Evolutionary conservation across 2,888 invertebrate species (phyloP), one percentile per base, ranked within the genome.

Genomic region (Chrysotoxum bicinctum): DNA sequence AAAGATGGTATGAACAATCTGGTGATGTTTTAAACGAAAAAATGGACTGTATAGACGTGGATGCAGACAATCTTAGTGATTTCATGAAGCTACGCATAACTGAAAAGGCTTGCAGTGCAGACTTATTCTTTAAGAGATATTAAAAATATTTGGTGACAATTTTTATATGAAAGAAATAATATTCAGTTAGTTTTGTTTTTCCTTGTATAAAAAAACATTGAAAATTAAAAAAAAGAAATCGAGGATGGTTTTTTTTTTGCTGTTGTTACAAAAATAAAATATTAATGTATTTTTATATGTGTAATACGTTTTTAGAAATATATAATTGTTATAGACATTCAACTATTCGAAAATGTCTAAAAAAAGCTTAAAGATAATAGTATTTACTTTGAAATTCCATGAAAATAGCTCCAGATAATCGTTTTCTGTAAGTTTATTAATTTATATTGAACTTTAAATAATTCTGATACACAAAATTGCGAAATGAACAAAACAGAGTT

Each of bases 61-160:
- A 64, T 21, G 21, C 35, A 19, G 26, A 45, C 12, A 23, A 69
- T 37, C 19, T n/a, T 3, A 78, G 48, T 3, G 62, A 56, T 21
- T 69, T 68, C 4, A 26, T 32, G n/a, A 73, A 75, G 2, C n/a
- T 66, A 12, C 30, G 23, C 21, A 79, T 84, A 21, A 48, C 80
- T 9, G 60, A 84, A 37, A 75, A 66, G 19, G 45, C 50, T 26
- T 80, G 80, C 43, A 56, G 23, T n/a, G 16, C 35, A 5, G 64
- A 69, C 4, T 12, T 37, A 10, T 85, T 85, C 35, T 85, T 81
- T 52, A 77, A 77, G 37, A 56, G 85, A 77, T 81, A 85, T 52
- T 85, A 77, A 66, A 23, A 40, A 16, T 10, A 26, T 37, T 58
- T 21, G 16, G n/a, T 35, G 6, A 60, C 1, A 60, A 40, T 54